Evolutionary conservation across 1,140 invertebrate species (phyloP).

Genomic region (Idris sp.): DNA sequence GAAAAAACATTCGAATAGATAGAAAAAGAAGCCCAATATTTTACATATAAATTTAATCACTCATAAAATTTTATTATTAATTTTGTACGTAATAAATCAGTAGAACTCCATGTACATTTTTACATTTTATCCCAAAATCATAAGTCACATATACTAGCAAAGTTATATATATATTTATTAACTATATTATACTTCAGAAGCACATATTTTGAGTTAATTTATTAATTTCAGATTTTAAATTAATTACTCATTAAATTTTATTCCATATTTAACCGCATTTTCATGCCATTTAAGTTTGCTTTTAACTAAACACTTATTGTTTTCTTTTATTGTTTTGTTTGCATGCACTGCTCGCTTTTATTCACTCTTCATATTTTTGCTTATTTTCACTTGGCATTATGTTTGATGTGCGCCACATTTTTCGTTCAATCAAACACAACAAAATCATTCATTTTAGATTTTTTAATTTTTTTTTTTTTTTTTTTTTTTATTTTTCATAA

Average conservation of each 20-base stretch:
- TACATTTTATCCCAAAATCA: slow-evolving; percentile 4
- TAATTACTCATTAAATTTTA: slow-evolving; percentile 10
- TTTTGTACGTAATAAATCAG: slow-evolving; percentile 57
- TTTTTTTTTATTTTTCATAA: too few relatives aligned
- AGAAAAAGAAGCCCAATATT: slow-evolving; percentile 35
- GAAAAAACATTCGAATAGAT: slow-evolving; percentile 47
- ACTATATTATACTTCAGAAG: slow-evolving; percentile 46
- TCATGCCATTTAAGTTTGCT: slow-evolving; percentile 42
- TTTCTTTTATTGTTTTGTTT: slow-evolving; percentile 16
- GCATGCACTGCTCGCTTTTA: slow-evolving; percentile 27
- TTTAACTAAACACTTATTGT: slow-evolving; percentile 14
- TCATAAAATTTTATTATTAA: slow-evolving; percentile 30
- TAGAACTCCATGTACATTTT: slow-evolving; percentile 20
- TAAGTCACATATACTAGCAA: slow-evolving; percentile 14
- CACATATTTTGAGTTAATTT: slow-evolving; percentile 74
- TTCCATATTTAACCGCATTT: slow-evolving; percentile 5
- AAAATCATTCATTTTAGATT: slow-evolving; percentile 28
- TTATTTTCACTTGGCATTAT: slow-evolving; percentile 12
- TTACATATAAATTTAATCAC: slow-evolving; percentile 29
- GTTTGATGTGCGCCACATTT: too few relatives aligned
- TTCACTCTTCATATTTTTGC: slow-evolving; percentile 10
- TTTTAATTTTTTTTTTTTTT: too few relatives aligned
- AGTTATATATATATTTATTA: too few relatives aligned
- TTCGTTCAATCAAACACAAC: slow-evolving; percentile 9
- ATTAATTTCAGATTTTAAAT: too few relatives aligned